These are phyloP conservation scores for Temnothorax unifasciatus DNA, from an alignment of 2,888 invertebrate genomes.

Conservation along the genomic window DNA sequence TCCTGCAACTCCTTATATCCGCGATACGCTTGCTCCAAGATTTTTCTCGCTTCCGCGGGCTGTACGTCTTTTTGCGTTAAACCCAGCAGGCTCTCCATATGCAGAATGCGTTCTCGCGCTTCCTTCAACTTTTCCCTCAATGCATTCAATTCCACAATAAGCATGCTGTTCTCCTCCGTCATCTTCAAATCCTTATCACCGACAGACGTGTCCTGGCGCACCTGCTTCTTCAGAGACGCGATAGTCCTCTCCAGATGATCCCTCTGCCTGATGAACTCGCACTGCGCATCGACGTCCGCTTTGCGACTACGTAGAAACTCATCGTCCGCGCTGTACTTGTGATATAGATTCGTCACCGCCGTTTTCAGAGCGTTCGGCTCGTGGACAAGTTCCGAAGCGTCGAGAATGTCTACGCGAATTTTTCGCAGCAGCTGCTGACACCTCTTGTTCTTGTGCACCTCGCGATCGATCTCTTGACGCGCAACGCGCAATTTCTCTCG, in stretches of 20 bases:
- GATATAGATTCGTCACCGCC: constrained; percentile 88
- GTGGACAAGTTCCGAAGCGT: constrained; percentile 92
- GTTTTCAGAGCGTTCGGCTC: constrained; percentile 90
- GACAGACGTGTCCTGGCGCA: constrained; percentile 70
- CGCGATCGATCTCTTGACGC: constrained; percentile 90
- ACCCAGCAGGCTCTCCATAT: constrained; percentile 92
- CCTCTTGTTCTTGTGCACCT: constrained; percentile 89
- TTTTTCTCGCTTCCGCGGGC: constrained; percentile 89
- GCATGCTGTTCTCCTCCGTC: constrained; percentile 91
- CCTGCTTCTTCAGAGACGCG: constrained; percentile 86
- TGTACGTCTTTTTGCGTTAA: constrained; percentile 88
- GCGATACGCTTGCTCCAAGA: constrained; percentile 89
- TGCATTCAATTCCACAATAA: constrained; percentile 93
- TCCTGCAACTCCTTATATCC: constrained; percentile 89
- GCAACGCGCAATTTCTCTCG: constrained; percentile 92
- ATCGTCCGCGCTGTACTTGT: constrained; percentile 91
- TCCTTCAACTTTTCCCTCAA: constrained; percentile 91
- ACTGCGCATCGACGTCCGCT: constrained; percentile 91
- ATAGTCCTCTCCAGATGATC: constrained; percentile 92
- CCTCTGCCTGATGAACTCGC: constrained; percentile 93
- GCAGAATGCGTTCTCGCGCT: constrained; percentile 89
- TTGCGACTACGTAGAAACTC: constrained; percentile 90
- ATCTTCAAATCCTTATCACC: constrained; percentile 81
- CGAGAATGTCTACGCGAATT: constrained; percentile 94
- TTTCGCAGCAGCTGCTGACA: constrained; percentile 90